phyloP scores from a whole-genome alignment of 1,140 invertebrate species.

The Procambarus virginalis region DNA sequence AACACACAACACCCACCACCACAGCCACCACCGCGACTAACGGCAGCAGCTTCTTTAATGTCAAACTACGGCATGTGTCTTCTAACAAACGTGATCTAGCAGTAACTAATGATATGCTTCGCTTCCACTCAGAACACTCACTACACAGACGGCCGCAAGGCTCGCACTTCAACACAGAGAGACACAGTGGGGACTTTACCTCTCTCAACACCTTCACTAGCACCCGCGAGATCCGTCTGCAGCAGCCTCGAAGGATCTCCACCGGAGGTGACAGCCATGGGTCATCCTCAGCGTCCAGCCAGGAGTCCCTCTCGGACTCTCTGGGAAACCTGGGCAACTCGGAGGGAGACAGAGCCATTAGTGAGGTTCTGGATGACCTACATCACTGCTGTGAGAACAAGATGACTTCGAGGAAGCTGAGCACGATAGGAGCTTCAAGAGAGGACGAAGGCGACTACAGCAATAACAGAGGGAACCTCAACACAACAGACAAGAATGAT shows the following conservation, averaged over 20 bases:
- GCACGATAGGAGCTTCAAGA: neutral
- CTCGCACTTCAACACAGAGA: conserved; percentile 1
- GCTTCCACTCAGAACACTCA: conserved; percentile 54
- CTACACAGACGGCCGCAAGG: conserved; percentile 43
- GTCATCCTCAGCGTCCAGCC: conserved; percentile 39
- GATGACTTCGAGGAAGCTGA: conserved; percentile 9
- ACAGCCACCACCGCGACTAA: conserved; percentile 26
- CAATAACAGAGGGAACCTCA: neutral
- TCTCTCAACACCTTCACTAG: conserved; percentile 24
- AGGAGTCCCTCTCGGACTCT: conserved; percentile 38
- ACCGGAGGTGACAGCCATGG: conserved; percentile 36
- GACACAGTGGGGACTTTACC: conserved; percentile 30
- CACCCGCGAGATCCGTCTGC: neutral
- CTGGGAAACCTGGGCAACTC: neutral
- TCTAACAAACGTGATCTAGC: conserved; percentile 44
- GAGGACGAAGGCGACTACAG: neutral
- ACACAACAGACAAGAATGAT: neutral
- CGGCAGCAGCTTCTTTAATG: conserved; percentile 64
- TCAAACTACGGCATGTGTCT: conserved; percentile 64
- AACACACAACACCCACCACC: neutral
- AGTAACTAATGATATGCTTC: conserved; percentile 49
- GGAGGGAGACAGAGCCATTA: neutral
- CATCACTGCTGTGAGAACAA: neutral
- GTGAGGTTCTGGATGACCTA: neutral
- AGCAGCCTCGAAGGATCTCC: neutral